Evolutionary conservation across 2,888 invertebrate species (phyloP), one percentile per base, ranked within the genome.

Genomic region (Hetaerina titia): DNA sequence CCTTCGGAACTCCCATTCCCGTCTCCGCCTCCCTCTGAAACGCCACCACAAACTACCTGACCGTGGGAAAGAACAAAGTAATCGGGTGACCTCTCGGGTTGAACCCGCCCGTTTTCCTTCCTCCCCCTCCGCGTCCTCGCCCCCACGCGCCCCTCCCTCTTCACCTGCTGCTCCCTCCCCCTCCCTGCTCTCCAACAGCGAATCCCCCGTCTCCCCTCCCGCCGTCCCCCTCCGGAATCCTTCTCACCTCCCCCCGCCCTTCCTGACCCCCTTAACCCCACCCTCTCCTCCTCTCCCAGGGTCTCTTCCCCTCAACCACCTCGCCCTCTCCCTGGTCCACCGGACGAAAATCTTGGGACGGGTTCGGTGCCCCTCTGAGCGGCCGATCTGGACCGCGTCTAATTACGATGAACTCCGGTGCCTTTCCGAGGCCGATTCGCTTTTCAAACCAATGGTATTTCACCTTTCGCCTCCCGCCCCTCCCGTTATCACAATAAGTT

Each of bases 21-120:
- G 45, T 69, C 69, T 58, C 22, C 13, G 57, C 89, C 58, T n/a
- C 81, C 13, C 22, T 13, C 57, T 60, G 89, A 89, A 57, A 25
- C 90, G 58, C 90, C 90, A 58, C 56, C 69, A 45, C 45, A 74
- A 92, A 92, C 92, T 74, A 92, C 92, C 92, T 92, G 92, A 92
- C 92, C 92, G 92, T 92, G 92, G 92, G 92, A 92, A 92, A 92
- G 92, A 92, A 69, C 92, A 92, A 92, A 92, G 92, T 92, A 92
- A 92, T 92, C 92, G 92, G 69, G 64, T 64, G 92, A 92, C 92
- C 92, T 92, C 92, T 92, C 69, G 92, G 69, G 56, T 92, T 92
- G 92, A 92, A 69, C 92, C 92, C 63, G 64, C 90, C 90, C 64
- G 63, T 45, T 64, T 64, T 69, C 64, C 45, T n/a, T 58, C 63